phyloP scores from a whole-genome alignment of 1,140 invertebrate genomes.

The Protaetia brevitarsis region DNA sequence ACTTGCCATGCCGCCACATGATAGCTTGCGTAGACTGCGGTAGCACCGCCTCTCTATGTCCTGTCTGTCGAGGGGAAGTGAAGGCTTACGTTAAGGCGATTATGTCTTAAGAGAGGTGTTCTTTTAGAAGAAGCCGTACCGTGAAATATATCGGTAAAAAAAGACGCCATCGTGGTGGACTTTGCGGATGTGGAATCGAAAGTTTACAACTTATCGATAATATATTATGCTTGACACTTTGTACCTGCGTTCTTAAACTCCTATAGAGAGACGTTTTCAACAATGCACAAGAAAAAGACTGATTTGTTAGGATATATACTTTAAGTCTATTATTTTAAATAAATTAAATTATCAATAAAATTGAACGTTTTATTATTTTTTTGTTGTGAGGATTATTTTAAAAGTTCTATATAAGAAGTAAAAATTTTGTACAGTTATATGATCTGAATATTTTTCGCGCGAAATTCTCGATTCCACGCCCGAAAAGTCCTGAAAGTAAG shows the following conservation, averaged over 20 bases:
- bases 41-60: conserved; percentile 71
- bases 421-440: too few relatives aligned
- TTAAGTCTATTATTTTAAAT: neutral
- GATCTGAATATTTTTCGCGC: too few relatives aligned
- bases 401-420: too few relatives aligned
- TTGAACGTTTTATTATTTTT: too few relatives aligned
- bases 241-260: neutral
- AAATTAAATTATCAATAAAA: neutral
- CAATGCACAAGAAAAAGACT: conserved; percentile 3
- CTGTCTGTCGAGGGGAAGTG: conserved; percentile 74
- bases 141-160: neutral
- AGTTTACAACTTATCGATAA: too few relatives aligned
- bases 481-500: neutral
- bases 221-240: too few relatives aligned
- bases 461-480: too few relatives aligned
- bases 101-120: conserved; percentile 57
- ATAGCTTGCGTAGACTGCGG: conserved; percentile 83
- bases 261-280: neutral
- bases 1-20: conserved; percentile 86
- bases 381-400: too few relatives aligned
- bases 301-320: neutral
- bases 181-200: neutral
- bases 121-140: neutral
- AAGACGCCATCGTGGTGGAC: neutral
- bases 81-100: conserved; percentile 73